Evolutionary conservation across 2,113 vertebrate genomes (phyloP), one percentile per base, ranked within the genome.

Genomic region (Alosa alosa): DNA sequence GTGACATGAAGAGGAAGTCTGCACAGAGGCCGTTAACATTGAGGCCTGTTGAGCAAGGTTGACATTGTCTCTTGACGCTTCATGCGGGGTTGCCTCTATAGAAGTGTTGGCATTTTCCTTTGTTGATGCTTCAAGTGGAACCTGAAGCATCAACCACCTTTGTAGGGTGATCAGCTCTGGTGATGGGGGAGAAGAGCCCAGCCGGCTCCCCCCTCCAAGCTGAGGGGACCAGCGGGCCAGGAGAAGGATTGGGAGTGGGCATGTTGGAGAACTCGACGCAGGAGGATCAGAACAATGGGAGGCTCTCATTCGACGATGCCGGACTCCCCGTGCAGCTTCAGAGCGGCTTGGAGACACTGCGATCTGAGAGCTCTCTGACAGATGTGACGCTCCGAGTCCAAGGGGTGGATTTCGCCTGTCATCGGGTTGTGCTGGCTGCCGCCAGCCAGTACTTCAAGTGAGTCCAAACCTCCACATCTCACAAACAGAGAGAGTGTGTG

Each of bases 381-480:
- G 98, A 99, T 15, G 97, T 99, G 85, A 91, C 93, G 47, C 90
- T 99, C 89, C 93, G 93, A 0, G 97, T 99, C 88, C 96, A 97
- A 84, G 96, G 95, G 60, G 95, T 95, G 45, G 95, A 96, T 91
- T 99, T 99, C 88, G 95, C 95, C 85, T 99, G 98, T 86, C 98
- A 99, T 89, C 95, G 97, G 81, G 96, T 97, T 82, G 95, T 99
- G 78, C 96, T 99, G 1, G 98, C 98, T 0, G 97, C 98, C 0
- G 97, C 97, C 88, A 99, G 98, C 93, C 96, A 98, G 88, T 99
- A 99, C 89, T 99, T 99, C 96, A 99, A 97, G 98, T 99, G 81
- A 89, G 87, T 36, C 41, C 49, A 18, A 11, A 9, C 8, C 4
- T 4, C 0, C 13, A 46, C 39, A 0, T 75, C 20, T 78, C 10